Evolutionary conservation across 2,797 vertebrate species (phyloP).

Genomic region (Danio tinwini): DNA sequence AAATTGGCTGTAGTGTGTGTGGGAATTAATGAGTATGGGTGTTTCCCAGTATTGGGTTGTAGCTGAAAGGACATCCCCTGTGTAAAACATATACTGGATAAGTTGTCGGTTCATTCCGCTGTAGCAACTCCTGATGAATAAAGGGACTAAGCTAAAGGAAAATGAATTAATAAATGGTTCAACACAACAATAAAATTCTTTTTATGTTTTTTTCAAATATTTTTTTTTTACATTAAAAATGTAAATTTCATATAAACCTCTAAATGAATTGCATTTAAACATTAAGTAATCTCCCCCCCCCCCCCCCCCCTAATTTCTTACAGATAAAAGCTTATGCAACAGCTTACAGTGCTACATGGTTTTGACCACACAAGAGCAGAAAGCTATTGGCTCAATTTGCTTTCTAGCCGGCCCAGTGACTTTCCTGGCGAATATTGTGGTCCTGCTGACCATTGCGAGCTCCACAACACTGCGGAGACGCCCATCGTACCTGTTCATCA

Average conservation of each 20-base stretch:
- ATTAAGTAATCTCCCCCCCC: background rate
- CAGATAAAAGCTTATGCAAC: conserved; percentile 61
- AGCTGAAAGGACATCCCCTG: no score
- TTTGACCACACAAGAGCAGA: conserved; percentile 74
- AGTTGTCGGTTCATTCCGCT: no score
- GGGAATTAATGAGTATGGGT: no score
- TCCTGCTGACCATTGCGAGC: conserved; percentile 83
- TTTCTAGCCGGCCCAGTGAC: conserved; percentile 83
- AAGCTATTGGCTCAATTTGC: conserved; percentile 81
- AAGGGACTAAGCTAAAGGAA: no score
- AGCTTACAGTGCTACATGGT: conserved; percentile 84
- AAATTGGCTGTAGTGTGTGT: no score
- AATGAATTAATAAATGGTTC: no score
- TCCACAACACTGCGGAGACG: conserved; percentile 79
- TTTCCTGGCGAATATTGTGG: conserved; percentile 83
- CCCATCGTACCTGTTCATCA: conserved; percentile 90
- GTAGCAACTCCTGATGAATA: no score
- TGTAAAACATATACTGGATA: no score
- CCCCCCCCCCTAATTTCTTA: no score
- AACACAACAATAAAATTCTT: background rate
- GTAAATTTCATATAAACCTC: background rate
- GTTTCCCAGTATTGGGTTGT: no score
- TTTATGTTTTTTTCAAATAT: background rate
- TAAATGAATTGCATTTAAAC: background rate
- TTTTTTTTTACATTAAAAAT: no score